Conservation (phyloP, 1,140 invertebrate genomes). For the Trachelipus rathkii region DNA sequence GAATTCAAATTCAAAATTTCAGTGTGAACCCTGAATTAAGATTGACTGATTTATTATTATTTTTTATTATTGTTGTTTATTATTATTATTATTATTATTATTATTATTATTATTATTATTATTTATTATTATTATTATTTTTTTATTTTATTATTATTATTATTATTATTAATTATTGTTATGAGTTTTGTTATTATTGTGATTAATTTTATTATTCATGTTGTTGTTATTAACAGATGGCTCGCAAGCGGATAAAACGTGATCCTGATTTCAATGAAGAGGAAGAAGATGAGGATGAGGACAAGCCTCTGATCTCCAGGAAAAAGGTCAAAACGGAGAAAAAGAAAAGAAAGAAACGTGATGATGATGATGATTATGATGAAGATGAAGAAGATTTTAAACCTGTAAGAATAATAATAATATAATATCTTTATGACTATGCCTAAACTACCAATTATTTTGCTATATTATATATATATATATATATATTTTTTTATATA, state of each 20-base stretch:
- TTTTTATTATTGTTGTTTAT: too few species aligned
- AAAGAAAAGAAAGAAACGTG: constrained; percentile 54
- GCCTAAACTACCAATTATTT: too few species aligned
- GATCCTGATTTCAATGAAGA: constrained; percentile 16
- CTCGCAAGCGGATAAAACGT: constrained; percentile 29
- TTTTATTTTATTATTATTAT: not conserved
- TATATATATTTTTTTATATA: too few species aligned
- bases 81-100: too few species aligned
- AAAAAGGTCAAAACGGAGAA: constrained; percentile 67
- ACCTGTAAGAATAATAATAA: constrained; percentile 44
- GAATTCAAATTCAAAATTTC: too few species aligned
- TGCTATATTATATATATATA: too few species aligned
- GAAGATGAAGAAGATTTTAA: constrained; percentile 56
- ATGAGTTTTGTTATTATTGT: not conserved
- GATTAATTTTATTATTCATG: not conserved
- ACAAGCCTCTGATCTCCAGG: constrained; percentile 62
- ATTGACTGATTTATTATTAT: too few species aligned
- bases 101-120: too few species aligned
- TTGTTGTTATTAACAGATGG: constrained; percentile 22
- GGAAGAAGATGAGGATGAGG: constrained; percentile 58
- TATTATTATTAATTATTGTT: not conserved
- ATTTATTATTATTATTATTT: too few species aligned
- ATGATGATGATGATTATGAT: constrained; percentile 54
- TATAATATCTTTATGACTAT: too few species aligned
- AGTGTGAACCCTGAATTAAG: too few species aligned